These are phyloP conservation scores for Semotilus atromaculatus DNA, from an alignment of 2,797 vertebrate species.

Conservation along the genomic window DNA sequence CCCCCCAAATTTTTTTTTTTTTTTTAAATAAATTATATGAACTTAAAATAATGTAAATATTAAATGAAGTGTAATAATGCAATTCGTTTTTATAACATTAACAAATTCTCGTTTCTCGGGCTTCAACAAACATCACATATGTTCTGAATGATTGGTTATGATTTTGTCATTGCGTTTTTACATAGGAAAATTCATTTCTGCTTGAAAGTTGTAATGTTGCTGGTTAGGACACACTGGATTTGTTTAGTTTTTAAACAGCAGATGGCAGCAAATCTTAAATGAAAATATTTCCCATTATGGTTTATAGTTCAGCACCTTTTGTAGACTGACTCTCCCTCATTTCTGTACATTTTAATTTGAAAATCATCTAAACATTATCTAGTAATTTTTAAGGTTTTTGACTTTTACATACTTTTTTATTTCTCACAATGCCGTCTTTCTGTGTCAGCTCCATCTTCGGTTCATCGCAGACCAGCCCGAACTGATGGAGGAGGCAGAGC, in stretches of 20 bases:
- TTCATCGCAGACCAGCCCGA: conserved; percentile 80
- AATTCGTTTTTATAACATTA: not conserved
- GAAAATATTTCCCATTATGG: too few relatives aligned
- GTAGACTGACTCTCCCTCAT: too few relatives aligned
- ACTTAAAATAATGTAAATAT: not conserved
- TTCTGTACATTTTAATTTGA: too few relatives aligned
- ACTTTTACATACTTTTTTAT: not conserved
- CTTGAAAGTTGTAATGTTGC: not conserved
- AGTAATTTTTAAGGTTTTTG: too few relatives aligned
- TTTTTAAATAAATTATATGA: too few relatives aligned
- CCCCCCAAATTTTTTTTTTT: too few relatives aligned
- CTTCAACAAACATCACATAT: not conserved
- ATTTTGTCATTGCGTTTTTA: not conserved
- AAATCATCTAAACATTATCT: too few relatives aligned
- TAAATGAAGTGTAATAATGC: not conserved
- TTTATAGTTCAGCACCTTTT: too few relatives aligned
- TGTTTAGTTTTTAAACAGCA: conserved; percentile 38
- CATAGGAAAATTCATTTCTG: not conserved
- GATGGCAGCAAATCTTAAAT: conserved; percentile 45
- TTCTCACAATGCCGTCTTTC: not conserved
- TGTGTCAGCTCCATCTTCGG: conserved; percentile 85
- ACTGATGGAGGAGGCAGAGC: conserved; percentile 79
- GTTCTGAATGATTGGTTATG: not conserved
- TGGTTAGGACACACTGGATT: not conserved
- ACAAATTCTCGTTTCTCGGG: not conserved